Evolutionary conservation across 2,797 vertebrate genomes (phyloP).

Genomic region (Rhabdophis nuchalis): DNA sequence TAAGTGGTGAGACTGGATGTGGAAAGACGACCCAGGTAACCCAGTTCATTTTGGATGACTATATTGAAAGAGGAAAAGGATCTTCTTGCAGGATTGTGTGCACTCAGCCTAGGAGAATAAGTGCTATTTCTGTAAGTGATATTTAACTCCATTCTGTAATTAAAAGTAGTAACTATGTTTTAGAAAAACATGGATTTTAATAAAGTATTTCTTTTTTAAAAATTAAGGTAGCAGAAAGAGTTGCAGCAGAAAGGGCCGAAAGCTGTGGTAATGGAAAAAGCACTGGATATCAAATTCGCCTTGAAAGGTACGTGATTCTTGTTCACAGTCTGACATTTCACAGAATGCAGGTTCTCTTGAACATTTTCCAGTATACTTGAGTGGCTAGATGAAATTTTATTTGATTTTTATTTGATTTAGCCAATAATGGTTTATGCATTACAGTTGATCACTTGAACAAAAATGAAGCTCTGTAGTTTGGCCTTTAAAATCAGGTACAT

Average conservation of each 20-base stretch:
- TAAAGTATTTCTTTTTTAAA: not conserved
- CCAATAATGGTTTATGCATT: not conserved
- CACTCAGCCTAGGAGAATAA: conserved; percentile 93
- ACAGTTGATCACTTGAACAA: not conserved
- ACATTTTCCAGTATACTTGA: not conserved
- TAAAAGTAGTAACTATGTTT: not conserved
- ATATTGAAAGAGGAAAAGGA: conserved; percentile 82
- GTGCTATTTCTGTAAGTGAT: conserved; percentile 89
- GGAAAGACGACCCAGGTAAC: conserved; percentile 97
- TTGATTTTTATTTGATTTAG: not conserved
- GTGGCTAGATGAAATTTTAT: not conserved
- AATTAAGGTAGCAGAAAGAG: conserved; percentile 90
- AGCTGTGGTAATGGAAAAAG: conserved; percentile 86
- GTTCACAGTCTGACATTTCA: not conserved
- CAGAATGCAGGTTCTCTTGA: not conserved
- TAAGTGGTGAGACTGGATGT: conserved; percentile 96
- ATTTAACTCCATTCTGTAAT: not conserved
- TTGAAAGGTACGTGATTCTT: conserved; percentile 82
- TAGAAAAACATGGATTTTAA: not conserved
- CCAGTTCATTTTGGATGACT: conserved; percentile 92
- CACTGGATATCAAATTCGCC: conserved; percentile 95
- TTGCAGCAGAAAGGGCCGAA: conserved; percentile 90
- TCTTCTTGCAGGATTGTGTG: conserved; percentile 90
- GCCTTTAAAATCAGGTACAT: not conserved
- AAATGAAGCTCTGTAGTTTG: not conserved